Conservation (phyloP, 2,113 vertebrate genomes). For the Macaca mulatta region DNA sequence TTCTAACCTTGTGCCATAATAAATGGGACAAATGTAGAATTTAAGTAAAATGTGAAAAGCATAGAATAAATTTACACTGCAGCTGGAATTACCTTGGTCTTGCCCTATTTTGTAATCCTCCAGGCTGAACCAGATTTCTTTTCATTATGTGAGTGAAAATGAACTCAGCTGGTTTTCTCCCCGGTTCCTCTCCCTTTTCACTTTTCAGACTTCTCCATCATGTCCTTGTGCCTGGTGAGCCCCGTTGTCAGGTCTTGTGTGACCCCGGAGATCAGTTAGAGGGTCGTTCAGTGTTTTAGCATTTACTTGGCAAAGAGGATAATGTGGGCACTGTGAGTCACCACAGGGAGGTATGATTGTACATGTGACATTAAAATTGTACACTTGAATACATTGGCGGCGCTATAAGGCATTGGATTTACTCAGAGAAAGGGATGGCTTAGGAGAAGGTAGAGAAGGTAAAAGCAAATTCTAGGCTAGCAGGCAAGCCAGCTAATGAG, state of each 20-base stretch:
- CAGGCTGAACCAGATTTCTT: background rate
- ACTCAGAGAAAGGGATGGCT: background rate
- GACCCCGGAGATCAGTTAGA: background rate
- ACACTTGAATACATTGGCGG: background rate
- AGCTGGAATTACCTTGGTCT: background rate
- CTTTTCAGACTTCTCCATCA: background rate
- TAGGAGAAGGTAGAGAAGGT: background rate
- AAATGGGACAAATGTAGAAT: background rate
- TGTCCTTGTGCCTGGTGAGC: background rate
- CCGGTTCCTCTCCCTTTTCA: background rate
- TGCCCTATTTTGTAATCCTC: background rate
- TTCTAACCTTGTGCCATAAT: background rate
- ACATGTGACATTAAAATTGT: background rate
- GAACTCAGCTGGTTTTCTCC: background rate
- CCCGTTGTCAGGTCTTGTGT: background rate
- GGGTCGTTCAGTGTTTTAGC: background rate
- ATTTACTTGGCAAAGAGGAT: background rate
- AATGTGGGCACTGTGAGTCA: accelerated
- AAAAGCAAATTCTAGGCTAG: background rate
- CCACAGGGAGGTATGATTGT: background rate
- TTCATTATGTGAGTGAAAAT: background rate
- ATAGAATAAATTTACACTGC: background rate
- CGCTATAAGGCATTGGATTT: background rate
- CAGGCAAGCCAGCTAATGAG: background rate
- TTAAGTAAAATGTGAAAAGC: background rate